Evolutionary conservation across 2,797 vertebrate species (phyloP).

Genomic region (Oryzias dopingdopingensis): DNA sequence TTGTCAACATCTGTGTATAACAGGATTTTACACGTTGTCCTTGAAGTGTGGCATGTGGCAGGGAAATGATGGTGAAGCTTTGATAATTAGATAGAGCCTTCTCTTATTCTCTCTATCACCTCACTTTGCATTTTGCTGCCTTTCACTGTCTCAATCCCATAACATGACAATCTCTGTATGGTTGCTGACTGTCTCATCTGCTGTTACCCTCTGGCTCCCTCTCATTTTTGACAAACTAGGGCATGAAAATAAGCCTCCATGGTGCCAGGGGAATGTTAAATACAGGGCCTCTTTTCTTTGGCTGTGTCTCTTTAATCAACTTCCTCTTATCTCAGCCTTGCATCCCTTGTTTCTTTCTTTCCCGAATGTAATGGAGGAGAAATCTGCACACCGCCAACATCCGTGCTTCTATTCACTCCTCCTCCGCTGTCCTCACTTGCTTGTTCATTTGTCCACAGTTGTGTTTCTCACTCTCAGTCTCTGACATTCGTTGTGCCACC

Average conservation of each 20-base stretch:
- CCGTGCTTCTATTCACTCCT: conserved; percentile 35
- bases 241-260: conserved; percentile 71
- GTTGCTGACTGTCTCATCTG: conserved; percentile 52
- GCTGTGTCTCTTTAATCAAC: conserved; percentile 72
- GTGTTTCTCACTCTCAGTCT: conserved; percentile 18
- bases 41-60: conserved; percentile 44
- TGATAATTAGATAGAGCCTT: conserved; percentile 59
- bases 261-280: conserved; percentile 73
- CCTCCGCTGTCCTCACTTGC: conserved; percentile 33
- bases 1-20: conserved; percentile 53
- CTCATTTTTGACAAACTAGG: conserved; percentile 71
- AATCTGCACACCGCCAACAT: conserved; percentile 54
- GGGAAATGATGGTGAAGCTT: conserved; percentile 42
- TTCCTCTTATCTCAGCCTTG: conserved; percentile 67
- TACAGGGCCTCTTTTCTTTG: conserved; percentile 62
- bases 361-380: conserved; percentile 57
- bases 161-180: conserved; percentile 49
- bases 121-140: conserved; percentile 39
- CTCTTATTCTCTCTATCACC: conserved; percentile 35
- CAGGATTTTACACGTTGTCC: conserved; percentile 54
- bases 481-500: conserved; percentile 33
- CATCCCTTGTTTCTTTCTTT: conserved; percentile 69
- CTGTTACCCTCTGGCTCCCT: conserved; percentile 65
- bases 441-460: conserved; percentile 20
- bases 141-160: conserved; percentile 43